Conservation (phyloP, 2,888 invertebrate species). For the Agriotes lineatus region DNA sequence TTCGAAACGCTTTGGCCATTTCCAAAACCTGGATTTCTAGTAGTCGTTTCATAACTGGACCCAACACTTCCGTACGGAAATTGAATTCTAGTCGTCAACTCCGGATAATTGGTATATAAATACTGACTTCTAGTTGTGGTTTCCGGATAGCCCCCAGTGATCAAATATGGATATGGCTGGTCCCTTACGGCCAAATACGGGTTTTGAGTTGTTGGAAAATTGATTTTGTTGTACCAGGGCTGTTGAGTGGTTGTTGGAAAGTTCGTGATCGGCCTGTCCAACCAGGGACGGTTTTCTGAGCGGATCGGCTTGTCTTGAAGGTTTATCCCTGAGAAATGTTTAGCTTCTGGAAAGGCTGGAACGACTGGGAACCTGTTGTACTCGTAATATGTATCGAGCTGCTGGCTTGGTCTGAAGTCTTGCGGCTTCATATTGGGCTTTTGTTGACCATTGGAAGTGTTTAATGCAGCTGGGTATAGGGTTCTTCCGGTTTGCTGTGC, state of each 20-base stretch:
- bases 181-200: conserved; percentile 49
- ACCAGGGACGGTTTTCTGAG: conserved; percentile 40
- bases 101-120: conserved; percentile 10
- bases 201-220: conserved; percentile 45
- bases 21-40: conserved; percentile 4
- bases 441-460: background rate
- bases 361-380: conserved; percentile 63
- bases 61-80: conserved; percentile 1
- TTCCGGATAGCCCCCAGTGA: conserved; percentile 30
- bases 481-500: conserved; percentile 46
- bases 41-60: conserved; percentile 4
- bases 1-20: conserved; percentile 23
- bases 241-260: conserved; percentile 63
- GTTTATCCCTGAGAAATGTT: conserved; percentile 49
- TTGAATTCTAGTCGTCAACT: background rate
- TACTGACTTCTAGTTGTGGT: conserved; percentile 30
- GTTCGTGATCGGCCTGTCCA: conserved; percentile 54
- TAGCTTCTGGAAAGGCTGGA: conserved; percentile 59
- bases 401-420: conserved; percentile 70
- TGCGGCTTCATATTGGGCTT: background rate
- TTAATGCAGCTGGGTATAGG: conserved; percentile 13
- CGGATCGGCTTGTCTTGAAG: conserved; percentile 28
- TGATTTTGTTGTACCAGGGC: conserved; percentile 51
- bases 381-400: conserved; percentile 67
- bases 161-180: conserved; percentile 56